Base-by-base conservation (phyloP, 2,888 invertebrate genomes). In the Ecdyonurus torrentis region DNA sequence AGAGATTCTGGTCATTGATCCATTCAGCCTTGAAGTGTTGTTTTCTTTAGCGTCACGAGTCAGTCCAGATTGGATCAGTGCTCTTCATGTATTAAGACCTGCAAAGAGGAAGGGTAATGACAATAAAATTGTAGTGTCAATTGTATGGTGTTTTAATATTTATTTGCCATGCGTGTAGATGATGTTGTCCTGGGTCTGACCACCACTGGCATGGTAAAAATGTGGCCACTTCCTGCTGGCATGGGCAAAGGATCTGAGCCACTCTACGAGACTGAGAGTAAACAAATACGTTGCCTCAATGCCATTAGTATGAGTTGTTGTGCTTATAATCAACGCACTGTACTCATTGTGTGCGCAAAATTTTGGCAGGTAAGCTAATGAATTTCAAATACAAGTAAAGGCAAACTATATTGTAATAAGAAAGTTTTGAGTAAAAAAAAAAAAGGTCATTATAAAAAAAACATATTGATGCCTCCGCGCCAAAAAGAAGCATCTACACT, bases 61-160 rank as follows among this genome's bases (percentile, higher is more conserved):
- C 66, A 94, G 94, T 73, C 96, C 98, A 0, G 98, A 99, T 72
- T 99, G 99, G 98, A 94, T 99, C 70, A 92, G 93, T 66, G 93
- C 98, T 59, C 81, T 97, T 69, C 93, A 95, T 76, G 90, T 98
- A 50, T 74, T 87, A 59, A 74, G 81, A 67, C 84, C 84, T 66
- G 78, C 80, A 70, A 82, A 82, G 73, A 78, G 82, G 74, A 81
- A 82, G 76, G 84, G 84, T 84, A 65, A 63, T 71, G 72, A n/a
- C n/a, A n/a, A n/a, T n/a, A n/a, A n/a, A n/a, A n/a, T 52, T 15
- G 52, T 18, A 10, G 10, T 15, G 18, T 52, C 18, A 15, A 15
- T 10, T 58, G 15, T 19, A 20, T 7, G 58, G 19, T 58, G 58
- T 10, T 20, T 19, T 20, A 20, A 23, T 20, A 58, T 10, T n/a